These are phyloP conservation scores for Drosophila subsilvestris DNA, from an alignment of 2,888 invertebrate genomes.

Conservation along the genomic window DNA sequence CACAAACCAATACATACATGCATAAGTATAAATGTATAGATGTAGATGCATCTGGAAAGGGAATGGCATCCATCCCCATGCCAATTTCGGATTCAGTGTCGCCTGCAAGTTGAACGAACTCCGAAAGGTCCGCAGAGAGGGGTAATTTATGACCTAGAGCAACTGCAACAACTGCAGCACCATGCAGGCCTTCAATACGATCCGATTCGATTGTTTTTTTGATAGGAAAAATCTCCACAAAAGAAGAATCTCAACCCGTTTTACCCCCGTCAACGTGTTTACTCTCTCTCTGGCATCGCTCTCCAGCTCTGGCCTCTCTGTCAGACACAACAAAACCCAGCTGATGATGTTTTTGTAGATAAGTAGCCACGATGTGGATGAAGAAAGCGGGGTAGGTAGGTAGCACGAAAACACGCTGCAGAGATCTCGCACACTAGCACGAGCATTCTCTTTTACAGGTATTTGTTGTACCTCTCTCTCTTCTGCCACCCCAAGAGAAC, in stretches of 20 bases:
- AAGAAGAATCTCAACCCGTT: conserved; percentile 52
- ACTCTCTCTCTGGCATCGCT: conserved; percentile 11
- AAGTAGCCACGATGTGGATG: conserved; percentile 41
- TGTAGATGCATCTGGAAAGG: conserved; percentile 12
- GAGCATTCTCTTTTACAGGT: conserved; percentile 1
- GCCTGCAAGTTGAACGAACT: conserved; percentile 68
- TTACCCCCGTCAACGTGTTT: conserved; percentile 30
- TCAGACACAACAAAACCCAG: conserved; percentile 74
- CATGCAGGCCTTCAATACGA: conserved; percentile 18
- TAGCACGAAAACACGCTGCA: conserved; percentile 39
- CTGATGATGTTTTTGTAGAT: conserved; percentile 76
- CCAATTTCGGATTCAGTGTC: conserved; percentile 9
- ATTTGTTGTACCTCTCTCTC: not conserved
- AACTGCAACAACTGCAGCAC: conserved; percentile 44
- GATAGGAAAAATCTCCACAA: conserved; percentile 30
- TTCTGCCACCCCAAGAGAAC: conserved; percentile 2
- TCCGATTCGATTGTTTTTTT: conserved; percentile 50
- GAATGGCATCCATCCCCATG: conserved; percentile 17
- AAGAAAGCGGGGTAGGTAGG: conserved; percentile 49
- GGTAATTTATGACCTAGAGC: conserved; percentile 66
- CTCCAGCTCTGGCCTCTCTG: conserved; percentile 17
- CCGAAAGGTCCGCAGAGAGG: conserved; percentile 30
- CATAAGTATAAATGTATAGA: not conserved
- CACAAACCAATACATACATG: conserved; percentile 12
- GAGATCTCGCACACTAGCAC: conserved; percentile 30